phyloP scores from a whole-genome alignment of 37 sponge, comb jelly and placozoan species.

The Lycopodina hypogea region DNA sequence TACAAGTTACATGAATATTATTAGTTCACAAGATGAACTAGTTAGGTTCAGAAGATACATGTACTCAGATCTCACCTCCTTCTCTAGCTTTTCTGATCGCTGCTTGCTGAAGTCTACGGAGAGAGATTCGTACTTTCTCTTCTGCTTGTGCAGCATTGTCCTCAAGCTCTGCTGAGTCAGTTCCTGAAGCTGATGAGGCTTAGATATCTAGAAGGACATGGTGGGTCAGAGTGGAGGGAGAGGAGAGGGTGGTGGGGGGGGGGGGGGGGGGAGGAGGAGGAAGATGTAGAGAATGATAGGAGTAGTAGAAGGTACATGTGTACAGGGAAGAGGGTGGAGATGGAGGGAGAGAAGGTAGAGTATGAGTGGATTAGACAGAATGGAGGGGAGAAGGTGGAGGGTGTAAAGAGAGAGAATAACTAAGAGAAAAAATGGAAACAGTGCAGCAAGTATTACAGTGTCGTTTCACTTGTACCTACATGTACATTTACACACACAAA shows the following conservation, averaged over 20 bases:
- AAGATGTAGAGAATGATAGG: neutral
- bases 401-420: neutral
- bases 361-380: neutral
- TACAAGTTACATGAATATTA: no score
- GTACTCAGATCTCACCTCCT: constrained; percentile 28
- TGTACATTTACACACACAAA: no score
- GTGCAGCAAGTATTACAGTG: neutral
- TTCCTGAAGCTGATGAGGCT: constrained; percentile 46
- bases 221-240: neutral
- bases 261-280: neutral
- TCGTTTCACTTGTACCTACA: neutral
- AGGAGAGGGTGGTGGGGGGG: neutral
- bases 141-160: constrained; percentile 60
- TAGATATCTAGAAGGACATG: constrained; percentile 29
- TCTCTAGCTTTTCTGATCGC: constrained; percentile 38
- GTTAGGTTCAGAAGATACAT: no score
- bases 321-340: neutral
- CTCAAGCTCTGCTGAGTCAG: constrained; percentile 56
- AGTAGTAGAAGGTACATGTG: neutral
- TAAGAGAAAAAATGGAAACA: neutral
- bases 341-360: neutral
- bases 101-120: constrained; percentile 47
- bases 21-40: no score
- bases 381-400: neutral
- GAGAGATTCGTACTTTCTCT: constrained; percentile 46